A percentile compares a stretch with the other conserved stretches of the same genome.
phyloP scores from a whole-genome alignment of 2,888 invertebrate species.

The Dryocosmus kuriphilus region DNA sequence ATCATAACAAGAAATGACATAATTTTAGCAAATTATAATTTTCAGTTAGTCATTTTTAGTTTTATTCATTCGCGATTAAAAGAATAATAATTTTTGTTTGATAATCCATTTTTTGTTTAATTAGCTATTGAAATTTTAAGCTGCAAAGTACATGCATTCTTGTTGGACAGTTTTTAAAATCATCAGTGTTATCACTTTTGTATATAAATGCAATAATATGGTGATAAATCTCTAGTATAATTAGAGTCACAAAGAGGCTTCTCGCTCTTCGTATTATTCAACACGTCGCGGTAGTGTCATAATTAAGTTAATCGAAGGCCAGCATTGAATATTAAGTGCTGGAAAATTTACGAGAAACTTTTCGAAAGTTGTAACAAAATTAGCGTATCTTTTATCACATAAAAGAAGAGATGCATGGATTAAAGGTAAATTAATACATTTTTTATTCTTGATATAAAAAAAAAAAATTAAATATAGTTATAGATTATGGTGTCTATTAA shows the following conservation, averaged over 20 bases:
- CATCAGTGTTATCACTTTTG: no score
- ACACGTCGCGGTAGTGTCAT: background rate
- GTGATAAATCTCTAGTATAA: conserved; percentile 14
- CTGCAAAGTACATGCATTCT: no score
- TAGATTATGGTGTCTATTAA: no score
- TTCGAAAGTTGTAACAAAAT: background rate
- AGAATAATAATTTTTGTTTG: no score
- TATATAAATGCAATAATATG: background rate
- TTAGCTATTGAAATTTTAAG: no score
- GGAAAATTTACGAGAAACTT: background rate
- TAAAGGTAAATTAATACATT: conserved; percentile 3
- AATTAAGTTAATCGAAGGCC: conserved; percentile 20
- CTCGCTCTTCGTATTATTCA: conserved; percentile 1
- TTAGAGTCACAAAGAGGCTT: background rate
- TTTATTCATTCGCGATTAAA: no score
- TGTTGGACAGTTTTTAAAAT: no score
- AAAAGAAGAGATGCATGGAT: background rate
- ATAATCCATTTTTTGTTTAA: no score
- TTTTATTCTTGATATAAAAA: background rate
- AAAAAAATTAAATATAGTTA: no score
- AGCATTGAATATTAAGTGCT: background rate
- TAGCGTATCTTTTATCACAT: background rate
- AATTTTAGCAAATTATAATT: background rate
- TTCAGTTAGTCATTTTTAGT: no score
- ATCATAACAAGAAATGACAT: background rate